These are phyloP conservation scores for Erythrolamprus reginae DNA, from an alignment of 2,113 vertebrate species.

Conservation along the genomic window DNA sequence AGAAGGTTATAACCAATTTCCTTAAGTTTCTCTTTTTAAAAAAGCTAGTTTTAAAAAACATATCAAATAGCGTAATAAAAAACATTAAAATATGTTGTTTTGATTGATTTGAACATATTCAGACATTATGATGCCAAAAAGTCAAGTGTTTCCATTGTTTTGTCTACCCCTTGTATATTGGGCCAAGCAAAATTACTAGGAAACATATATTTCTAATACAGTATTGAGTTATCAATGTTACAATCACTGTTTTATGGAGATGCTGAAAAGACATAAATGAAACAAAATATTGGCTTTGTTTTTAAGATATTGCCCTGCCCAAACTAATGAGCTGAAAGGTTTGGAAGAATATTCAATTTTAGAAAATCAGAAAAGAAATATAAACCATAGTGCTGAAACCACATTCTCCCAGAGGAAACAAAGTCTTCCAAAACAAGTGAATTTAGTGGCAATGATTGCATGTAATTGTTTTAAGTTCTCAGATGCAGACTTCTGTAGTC, in stretches of 20 bases:
- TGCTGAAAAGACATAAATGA: not conserved
- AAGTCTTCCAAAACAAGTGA: conserved; percentile 3
- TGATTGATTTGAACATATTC: too few species aligned
- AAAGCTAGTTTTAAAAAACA: too few species aligned
- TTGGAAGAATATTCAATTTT: conserved; percentile 29
- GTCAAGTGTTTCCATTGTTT: too few species aligned
- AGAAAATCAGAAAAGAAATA: conserved; percentile 18
- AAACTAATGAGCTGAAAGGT: conserved; percentile 13
- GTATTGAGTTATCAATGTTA: not conserved
- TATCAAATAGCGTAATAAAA: too few species aligned
- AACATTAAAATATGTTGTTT: too few species aligned
- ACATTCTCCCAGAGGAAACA: conserved; percentile 1
- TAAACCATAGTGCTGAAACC: conserved; percentile 6
- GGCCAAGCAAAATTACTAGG: conserved; percentile 9
- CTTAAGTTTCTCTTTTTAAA: too few species aligned
- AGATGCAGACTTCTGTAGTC: not conserved
- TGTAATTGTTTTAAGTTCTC: conserved; percentile 19
- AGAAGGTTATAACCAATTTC: too few species aligned
- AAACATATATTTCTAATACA: conserved; percentile 1
- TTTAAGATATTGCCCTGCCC: conserved; percentile 2
- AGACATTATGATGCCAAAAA: too few species aligned
- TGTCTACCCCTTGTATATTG: too few species aligned
- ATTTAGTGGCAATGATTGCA: not conserved
- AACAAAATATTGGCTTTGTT: not conserved
- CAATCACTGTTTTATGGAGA: not conserved